A percentile compares a stretch with the other conserved stretches of the same genome.
Evolutionary conservation across 2,797 vertebrate species (phyloP).

Genomic region (Dendrocincla tyrannina): DNA sequence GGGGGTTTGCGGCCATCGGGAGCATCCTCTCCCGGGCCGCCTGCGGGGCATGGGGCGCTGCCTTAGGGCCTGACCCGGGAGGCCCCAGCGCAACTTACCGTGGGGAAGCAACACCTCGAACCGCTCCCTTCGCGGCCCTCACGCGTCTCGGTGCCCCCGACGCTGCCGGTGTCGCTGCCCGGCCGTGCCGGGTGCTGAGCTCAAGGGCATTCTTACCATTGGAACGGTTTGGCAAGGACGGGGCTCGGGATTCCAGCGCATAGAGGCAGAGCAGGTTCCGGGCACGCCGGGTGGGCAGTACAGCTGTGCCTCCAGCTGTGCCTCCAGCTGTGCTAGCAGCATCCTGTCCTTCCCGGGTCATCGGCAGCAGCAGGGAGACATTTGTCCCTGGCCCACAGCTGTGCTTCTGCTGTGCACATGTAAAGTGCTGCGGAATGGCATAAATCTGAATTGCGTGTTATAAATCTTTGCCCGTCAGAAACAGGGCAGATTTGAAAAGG

Average conservation of each 20-base stretch:
- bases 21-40: not conserved
- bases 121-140: not conserved
- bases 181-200: not conserved
- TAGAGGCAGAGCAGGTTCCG: not conserved
- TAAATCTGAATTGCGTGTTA: not conserved
- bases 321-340: not conserved
- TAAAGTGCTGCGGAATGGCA: rapidly evolving
- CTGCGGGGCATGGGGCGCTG: not conserved
- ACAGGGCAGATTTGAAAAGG: not conserved
- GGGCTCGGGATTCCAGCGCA: not conserved
- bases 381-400: too few relatives aligned
- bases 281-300: not conserved
- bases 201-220: not conserved
- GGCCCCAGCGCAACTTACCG: not conserved
- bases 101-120: not conserved
- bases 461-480: not conserved
- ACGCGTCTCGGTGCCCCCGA: not conserved
- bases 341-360: not conserved
- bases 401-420: rapidly evolving
- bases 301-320: not conserved
- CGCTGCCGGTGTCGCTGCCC: not conserved
- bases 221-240: not conserved
- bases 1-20: rapidly evolving
- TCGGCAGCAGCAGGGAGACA: not conserved
- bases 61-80: not conserved